Conservation (phyloP, 1,140 invertebrate genomes). For the Bombus haemorrhoidalis region DNA sequence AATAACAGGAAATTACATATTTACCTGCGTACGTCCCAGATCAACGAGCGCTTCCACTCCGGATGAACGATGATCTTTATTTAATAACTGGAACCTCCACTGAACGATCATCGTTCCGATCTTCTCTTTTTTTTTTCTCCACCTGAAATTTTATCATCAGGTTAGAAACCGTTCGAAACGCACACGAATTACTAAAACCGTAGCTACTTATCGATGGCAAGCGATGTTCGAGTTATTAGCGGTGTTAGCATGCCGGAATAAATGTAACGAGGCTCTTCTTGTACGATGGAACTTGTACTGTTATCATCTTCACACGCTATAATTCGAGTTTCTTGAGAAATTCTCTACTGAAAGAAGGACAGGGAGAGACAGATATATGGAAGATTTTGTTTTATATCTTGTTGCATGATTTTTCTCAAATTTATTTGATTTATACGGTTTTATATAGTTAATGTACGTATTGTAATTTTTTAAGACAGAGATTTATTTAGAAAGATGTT, state of each 20-base stretch:
- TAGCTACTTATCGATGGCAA: background rate
- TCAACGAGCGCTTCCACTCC: background rate
- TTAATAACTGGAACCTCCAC: slow-evolving; percentile 4
- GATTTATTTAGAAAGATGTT: background rate
- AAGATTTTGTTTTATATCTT: too few species aligned
- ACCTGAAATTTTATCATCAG: background rate
- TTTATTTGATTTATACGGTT: too few species aligned
- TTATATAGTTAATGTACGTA: too few species aligned
- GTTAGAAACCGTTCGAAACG: background rate
- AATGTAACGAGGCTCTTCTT: background rate
- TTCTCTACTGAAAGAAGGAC: too few species aligned
- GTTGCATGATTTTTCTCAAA: too few species aligned
- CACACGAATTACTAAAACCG: background rate
- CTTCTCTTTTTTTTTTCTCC: too few species aligned
- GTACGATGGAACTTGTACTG: background rate
- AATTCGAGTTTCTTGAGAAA: background rate
- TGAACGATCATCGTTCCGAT: background rate
- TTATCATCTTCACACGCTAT: background rate
- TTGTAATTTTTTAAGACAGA: too few species aligned
- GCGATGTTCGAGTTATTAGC: background rate
- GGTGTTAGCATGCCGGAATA: background rate
- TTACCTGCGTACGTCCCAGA: slow-evolving; percentile 18
- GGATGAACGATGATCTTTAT: background rate
- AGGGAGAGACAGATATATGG: too few species aligned
- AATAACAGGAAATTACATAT: slow-evolving; percentile 59